Evolutionary conservation across 2,797 vertebrate species (phyloP).

Genomic region (Pterois miles): DNA sequence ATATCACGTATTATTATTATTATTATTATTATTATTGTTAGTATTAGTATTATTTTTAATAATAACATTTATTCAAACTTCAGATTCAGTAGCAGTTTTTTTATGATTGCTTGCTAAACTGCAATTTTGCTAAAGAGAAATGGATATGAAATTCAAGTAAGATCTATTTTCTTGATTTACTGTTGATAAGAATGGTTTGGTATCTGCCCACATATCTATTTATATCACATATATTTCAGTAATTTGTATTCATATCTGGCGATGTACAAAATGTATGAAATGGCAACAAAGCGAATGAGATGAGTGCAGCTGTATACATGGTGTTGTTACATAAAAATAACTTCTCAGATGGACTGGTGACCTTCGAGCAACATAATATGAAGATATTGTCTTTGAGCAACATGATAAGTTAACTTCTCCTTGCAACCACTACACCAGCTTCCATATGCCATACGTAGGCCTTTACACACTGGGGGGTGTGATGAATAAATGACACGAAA

Average conservation of each 20-base stretch:
- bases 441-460: no score
- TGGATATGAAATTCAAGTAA: no score
- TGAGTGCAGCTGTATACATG: background rate
- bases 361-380: background rate
- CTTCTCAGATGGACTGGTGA: no score
- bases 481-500: no score
- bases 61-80: background rate
- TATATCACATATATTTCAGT: no score
- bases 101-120: background rate
- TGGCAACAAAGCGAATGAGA: background rate
- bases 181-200: no score
- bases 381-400: no score
- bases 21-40: background rate
- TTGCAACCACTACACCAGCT: background rate
- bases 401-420: background rate
- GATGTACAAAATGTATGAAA: background rate
- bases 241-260: no score
- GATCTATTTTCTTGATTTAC: no score
- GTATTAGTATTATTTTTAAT: background rate
- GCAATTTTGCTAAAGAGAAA: background rate
- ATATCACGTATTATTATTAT: background rate
- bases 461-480: no score
- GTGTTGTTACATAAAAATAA: background rate
- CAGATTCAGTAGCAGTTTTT: background rate
- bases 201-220: no score